Conservation (phyloP, 2,113 vertebrate species). For the Corvus hawaiiensis region DNA sequence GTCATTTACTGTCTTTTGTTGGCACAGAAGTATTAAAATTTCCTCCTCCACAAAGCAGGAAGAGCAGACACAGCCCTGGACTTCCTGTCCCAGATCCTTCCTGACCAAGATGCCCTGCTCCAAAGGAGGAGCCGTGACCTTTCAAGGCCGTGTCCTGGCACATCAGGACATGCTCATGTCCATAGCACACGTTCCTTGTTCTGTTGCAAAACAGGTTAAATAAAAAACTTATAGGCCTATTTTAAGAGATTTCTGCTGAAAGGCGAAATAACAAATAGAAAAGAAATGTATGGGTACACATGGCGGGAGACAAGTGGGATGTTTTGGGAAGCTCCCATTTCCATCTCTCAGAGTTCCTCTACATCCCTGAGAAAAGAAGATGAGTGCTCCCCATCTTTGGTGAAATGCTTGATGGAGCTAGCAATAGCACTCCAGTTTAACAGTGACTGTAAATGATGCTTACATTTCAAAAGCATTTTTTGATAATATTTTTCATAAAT, state of each 20-base stretch:
- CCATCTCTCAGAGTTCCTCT: not conserved
- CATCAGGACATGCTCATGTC: not conserved
- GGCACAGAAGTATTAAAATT: conserved; percentile 26
- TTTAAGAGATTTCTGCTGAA: not conserved
- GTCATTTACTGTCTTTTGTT: conserved; percentile 22
- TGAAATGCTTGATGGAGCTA: conserved; percentile 1
- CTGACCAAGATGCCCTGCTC: conserved; percentile 27
- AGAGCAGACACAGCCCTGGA: conserved; percentile 25
- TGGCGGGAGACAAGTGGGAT: not conserved
- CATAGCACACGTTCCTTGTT: not conserved
- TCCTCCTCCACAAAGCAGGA: conserved; percentile 14
- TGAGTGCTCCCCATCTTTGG: conserved; percentile 6
- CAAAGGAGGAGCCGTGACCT: conserved; percentile 5
- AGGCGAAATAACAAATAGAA: not conserved
- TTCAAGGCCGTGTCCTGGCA: not conserved
- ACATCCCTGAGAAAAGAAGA: not conserved
- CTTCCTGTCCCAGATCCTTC: conserved; percentile 53
- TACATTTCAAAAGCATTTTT: conserved; percentile 50
- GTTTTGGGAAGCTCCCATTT: not conserved
- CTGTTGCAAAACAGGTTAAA: not conserved
- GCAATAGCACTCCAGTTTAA: not conserved
- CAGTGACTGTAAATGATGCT: conserved; percentile 43
- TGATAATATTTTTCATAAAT: conserved; percentile 63
- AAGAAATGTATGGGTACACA: accelerated
- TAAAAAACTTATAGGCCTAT: not conserved